phyloP scores from a whole-genome alignment of 2,797 vertebrate species.

The Catamblyrhynchus diadema region DNA sequence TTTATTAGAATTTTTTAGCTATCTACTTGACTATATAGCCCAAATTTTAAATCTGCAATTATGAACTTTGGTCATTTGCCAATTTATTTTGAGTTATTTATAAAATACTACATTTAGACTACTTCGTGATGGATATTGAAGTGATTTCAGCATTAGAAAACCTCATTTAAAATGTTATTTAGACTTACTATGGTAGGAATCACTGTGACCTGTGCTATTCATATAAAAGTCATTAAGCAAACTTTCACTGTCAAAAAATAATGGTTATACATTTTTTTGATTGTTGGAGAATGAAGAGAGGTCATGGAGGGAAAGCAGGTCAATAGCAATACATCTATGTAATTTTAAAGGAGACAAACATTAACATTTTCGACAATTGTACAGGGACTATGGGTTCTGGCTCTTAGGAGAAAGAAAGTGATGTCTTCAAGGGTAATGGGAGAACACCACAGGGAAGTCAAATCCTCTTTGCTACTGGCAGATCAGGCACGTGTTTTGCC shows the following conservation, averaged over 20 bases:
- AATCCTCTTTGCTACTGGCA: not conserved
- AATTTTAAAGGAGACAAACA: not conserved
- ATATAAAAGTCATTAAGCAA: not conserved
- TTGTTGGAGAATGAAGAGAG: not conserved
- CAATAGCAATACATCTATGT: not conserved
- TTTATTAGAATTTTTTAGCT: not conserved
- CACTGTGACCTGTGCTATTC: not conserved
- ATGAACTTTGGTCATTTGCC: not conserved
- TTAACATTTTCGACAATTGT: not conserved
- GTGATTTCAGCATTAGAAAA: conserved; percentile 10
- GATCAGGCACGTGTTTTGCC: not conserved
- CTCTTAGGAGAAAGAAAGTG: not conserved
- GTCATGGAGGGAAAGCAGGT: not conserved
- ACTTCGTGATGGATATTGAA: not conserved
- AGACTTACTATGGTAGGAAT: not conserved
- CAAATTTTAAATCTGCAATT: not conserved
- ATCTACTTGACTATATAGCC: not conserved
- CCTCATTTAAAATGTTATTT: not conserved
- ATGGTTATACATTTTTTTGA: not conserved
- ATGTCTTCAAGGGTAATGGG: not conserved
- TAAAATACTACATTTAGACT: not conserved
- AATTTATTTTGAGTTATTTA: not conserved
- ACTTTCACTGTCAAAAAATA: not conserved
- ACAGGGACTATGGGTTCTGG: not conserved
- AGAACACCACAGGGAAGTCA: not conserved